phyloP scores from a whole-genome alignment of 2,797 vertebrate species.

The Sebastes hubbsi region DNA sequence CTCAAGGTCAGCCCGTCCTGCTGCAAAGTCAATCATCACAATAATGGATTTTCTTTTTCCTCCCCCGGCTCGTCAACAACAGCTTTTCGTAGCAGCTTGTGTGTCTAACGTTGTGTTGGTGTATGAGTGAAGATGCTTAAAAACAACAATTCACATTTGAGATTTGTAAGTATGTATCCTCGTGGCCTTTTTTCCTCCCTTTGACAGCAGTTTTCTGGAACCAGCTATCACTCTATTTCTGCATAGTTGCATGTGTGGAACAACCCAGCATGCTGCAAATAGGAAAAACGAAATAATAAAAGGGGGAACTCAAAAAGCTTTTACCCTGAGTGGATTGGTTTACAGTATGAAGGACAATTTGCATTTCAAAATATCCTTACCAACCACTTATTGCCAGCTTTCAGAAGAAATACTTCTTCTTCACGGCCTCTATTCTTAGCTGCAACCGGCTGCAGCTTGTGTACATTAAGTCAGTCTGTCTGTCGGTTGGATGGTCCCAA shows the following conservation, averaged over 20 bases:
- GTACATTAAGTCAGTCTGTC: not conserved
- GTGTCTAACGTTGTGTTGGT: not conserved
- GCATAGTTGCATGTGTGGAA: not conserved
- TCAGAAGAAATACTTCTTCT: not conserved
- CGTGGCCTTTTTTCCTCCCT: not conserved
- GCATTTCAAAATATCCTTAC: constrained; percentile 22
- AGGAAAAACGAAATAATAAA: not conserved
- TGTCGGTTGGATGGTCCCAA: not conserved
- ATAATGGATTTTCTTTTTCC: not conserved
- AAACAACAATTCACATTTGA: not conserved
- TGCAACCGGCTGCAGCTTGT: not conserved
- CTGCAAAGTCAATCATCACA: constrained; percentile 29
- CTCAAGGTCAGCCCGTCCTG: constrained; percentile 28
- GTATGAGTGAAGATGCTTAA: not conserved
- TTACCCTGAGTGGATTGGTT: not conserved
- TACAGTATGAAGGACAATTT: constrained; percentile 2
- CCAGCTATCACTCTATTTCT: not conserved
- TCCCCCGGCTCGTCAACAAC: not conserved
- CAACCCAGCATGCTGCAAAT: not conserved
- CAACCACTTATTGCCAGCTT: constrained; percentile 6
- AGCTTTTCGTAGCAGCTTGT: not conserved
- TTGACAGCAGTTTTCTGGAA: not conserved
- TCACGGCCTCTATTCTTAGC: constrained; percentile 13
- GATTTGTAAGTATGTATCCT: not conserved
- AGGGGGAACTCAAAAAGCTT: not conserved